Base-by-base conservation (phyloP, 2,797 vertebrate species). In the Podarcis lilfordi region DNA sequence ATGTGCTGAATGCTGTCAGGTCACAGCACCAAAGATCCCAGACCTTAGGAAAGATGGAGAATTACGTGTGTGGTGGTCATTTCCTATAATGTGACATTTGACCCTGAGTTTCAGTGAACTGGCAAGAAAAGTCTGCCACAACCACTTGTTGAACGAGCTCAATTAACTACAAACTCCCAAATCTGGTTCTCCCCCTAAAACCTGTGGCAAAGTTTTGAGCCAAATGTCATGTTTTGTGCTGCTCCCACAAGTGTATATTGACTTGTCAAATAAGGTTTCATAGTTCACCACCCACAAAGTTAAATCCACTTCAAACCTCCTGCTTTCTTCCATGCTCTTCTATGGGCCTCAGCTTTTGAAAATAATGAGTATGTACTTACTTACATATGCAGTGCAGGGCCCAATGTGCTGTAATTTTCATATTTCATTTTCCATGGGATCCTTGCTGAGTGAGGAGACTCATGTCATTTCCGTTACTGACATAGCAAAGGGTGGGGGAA, bases 391-490 rank as follows among this genome's bases (percentile, higher is more conserved):
- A 86, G 43, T 15, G 21, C 23, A 13, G 4, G 35, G 11, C 23
- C 64, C 59, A 82, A 74, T 11, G 10, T 21, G 29, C 11, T 83
- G 17, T 68, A 23, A 29, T 69, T 40, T 55, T 9, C 19, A 3
- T 45, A 37, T 3, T 32, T 25, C 25, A 37, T 19, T 81, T 29
- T 78, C 55, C 19, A 37, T 68, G 37, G 50, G 61, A 74, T 40
- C 59, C 9, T 37, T 55, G 27, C 10, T 35, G 61, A 66, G n/a
- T 35, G 37, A 27, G 25, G 66, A 25, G 23, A 13, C 23, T 0
- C 0, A 7, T 80, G 5, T 76, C 0, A 0, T 77, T 45, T 86
- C 1, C 9, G 3, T 77, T 45, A 82, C 82, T 79, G 59, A 55
- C 43, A 8, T 0, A 85, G 27, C 40, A 86, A 69, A 50, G 64